phyloP scores from a whole-genome alignment of 2,113 vertebrate genomes.

The Empidonax alnorum region DNA sequence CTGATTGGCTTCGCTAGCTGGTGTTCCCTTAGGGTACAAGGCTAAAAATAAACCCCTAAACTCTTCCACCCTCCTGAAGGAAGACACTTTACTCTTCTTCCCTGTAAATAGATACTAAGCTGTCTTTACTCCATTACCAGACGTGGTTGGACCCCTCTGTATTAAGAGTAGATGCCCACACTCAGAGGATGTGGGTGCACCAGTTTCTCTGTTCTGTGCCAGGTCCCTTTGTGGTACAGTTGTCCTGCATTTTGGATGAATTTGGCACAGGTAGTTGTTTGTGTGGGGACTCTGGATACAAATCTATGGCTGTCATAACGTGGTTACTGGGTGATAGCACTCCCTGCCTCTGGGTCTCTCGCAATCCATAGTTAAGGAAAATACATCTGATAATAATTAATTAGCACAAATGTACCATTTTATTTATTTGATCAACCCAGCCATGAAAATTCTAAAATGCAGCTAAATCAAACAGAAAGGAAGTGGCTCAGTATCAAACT shows the following conservation, averaged over 20 bases:
- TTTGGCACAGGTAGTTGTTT: not conserved
- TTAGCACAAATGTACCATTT: conserved; percentile 18
- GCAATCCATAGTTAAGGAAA: not conserved
- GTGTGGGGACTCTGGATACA: not conserved
- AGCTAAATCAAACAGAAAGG: conserved; percentile 57
- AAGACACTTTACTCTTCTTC: not conserved
- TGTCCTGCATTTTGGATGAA: not conserved
- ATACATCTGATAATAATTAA: conserved; percentile 18
- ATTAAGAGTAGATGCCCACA: fast-evolving
- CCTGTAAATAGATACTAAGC: not conserved
- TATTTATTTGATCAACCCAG: conserved; percentile 38
- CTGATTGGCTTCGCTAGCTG: not conserved
- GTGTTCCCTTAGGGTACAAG: not conserved
- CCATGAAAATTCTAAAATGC: conserved; percentile 34
- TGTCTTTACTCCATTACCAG: not conserved
- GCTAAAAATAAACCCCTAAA: not conserved
- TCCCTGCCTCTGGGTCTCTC: not conserved
- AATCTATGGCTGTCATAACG: not conserved
- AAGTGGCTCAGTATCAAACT: conserved; percentile 52
- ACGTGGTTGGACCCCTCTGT: not conserved
- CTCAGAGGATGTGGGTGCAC: not conserved
- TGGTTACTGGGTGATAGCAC: not conserved
- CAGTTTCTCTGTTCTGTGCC: not conserved
- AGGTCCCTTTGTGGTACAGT: fast-evolving
- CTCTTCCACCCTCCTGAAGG: not conserved